phyloP scores from a whole-genome alignment of 2,888 invertebrate species.

The Opisthograptis luteolata region DNA sequence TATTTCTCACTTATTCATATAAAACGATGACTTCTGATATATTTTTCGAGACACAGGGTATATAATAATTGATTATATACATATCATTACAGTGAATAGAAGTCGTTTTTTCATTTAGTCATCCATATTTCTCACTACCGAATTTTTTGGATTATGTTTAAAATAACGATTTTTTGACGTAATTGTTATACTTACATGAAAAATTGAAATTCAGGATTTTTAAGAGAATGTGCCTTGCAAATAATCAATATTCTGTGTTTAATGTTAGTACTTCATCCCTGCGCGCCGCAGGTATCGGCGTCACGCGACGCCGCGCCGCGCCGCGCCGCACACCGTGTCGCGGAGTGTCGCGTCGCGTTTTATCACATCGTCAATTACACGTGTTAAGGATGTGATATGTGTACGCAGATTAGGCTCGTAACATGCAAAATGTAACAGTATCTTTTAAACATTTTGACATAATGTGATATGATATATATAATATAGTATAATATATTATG shows the following conservation, averaged over 20 bases:
- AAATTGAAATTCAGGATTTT: conserved; percentile 81
- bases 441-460: conserved; percentile 32
- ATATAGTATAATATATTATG: conserved; percentile 35
- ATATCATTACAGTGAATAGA: conserved; percentile 72
- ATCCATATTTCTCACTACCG: conserved; percentile 57
- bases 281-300: conserved; percentile 54
- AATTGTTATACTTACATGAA: conserved; percentile 73
- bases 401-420: conserved; percentile 50
- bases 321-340: neutral
- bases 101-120: conserved; percentile 55
- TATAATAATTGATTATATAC: conserved; percentile 78
- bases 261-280: conserved; percentile 76
- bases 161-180: conserved; percentile 43
- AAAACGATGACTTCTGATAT: conserved; percentile 61
- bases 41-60: conserved; percentile 81
- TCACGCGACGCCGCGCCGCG: conserved; percentile 4
- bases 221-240: conserved; percentile 84
- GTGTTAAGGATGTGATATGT: conserved; percentile 35
- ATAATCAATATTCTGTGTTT: conserved; percentile 84
- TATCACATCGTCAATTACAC: conserved; percentile 19
- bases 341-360: neutral
- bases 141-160: conserved; percentile 54
- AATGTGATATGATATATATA: conserved; percentile 25
- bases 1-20: conserved; percentile 52
- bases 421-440: conserved; percentile 41